These are phyloP conservation scores for Chloropsis hardwickii DNA, from an alignment of 2,113 vertebrate genomes.

Conservation along the genomic window DNA sequence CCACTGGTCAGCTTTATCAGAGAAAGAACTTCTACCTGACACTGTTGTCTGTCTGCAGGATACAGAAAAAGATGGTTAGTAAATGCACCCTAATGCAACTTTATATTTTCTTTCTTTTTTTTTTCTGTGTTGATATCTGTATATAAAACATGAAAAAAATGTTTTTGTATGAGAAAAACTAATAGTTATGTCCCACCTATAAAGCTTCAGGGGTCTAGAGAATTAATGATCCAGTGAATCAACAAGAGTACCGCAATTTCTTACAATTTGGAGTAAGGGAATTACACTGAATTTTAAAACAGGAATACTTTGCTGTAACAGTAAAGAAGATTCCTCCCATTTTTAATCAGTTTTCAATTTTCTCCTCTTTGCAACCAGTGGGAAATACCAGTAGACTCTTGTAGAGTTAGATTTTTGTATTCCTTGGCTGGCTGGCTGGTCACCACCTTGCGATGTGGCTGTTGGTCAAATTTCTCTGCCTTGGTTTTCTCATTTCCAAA, in stretches of 20 bases:
- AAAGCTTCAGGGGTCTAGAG: neutral
- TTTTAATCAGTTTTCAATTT: neutral
- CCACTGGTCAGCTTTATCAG: constrained; percentile 73
- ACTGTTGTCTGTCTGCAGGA: constrained; percentile 81
- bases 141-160: neutral
- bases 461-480: neutral
- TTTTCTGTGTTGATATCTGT: neutral
- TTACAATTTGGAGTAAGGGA: neutral
- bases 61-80: constrained; percentile 75
- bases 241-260: neutral
- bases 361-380: neutral
- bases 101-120: neutral
- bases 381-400: neutral
- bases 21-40: constrained; percentile 79
- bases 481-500: neutral
- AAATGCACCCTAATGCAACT: constrained; percentile 9
- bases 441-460: neutral
- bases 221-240: neutral
- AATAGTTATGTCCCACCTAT: neutral
- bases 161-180: neutral
- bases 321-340: neutral
- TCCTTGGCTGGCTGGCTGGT: neutral
- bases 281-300: neutral
- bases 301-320: neutral
- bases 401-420: neutral